These are phyloP conservation scores for Riparia riparia DNA, from an alignment of 2,113 vertebrate species.

Conservation along the genomic window DNA sequence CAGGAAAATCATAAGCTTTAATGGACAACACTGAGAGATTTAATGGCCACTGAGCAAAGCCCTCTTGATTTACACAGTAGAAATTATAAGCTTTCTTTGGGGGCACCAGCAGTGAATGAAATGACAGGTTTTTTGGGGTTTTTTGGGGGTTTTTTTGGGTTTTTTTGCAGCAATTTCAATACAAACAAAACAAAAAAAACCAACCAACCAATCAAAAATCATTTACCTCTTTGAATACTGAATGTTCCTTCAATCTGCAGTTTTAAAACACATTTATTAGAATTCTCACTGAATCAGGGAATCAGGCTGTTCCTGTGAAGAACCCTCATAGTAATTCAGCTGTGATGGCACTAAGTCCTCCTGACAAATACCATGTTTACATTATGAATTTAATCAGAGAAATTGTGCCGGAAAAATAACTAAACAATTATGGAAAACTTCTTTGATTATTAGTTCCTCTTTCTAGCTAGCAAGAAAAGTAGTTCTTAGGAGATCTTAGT, in stretches of 20 bases:
- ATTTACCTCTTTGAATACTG: neutral
- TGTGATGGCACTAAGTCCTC: neutral
- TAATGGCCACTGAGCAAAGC: neutral
- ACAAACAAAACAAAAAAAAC: neutral
- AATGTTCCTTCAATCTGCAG: neutral
- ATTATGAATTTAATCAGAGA: neutral
- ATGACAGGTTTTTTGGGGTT: neutral
- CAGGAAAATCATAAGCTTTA: neutral
- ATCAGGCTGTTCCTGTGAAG: neutral
- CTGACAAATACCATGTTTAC: neutral
- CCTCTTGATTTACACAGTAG: neutral
- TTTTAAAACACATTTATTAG: neutral
- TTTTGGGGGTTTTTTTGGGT: neutral
- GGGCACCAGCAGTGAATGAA: neutral
- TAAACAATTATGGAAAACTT: neutral
- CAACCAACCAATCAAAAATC: neutral
- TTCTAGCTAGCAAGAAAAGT: neutral
- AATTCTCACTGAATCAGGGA: neutral
- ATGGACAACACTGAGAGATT: neutral
- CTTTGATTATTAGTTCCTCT: neutral
- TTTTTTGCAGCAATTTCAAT: neutral
- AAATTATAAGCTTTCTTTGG: neutral
- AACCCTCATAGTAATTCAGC: neutral
- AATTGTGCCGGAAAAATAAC: neutral
- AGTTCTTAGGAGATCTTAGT: neutral